Evolutionary conservation across 1,140 invertebrate genomes (phyloP).

Genomic region (Drosophila trapezifrons): DNA sequence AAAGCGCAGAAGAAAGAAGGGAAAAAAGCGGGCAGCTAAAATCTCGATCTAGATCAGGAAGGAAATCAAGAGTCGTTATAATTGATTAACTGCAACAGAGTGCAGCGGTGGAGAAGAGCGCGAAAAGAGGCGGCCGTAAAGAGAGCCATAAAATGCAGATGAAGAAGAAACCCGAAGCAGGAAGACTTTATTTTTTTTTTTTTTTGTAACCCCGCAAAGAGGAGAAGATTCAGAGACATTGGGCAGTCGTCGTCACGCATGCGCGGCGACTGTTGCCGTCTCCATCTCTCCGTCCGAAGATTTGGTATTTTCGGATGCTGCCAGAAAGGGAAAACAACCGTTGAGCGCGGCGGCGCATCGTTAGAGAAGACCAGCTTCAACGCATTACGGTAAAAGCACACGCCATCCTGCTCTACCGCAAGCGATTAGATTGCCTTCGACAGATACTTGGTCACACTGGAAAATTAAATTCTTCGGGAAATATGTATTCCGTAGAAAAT

Average conservation of each 20-base stretch:
- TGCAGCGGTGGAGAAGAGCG: constrained; percentile 16
- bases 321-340: constrained; percentile 84
- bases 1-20: neutral
- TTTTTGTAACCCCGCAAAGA: constrained; percentile 1
- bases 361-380: constrained; percentile 59
- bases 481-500: neutral
- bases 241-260: constrained; percentile 66
- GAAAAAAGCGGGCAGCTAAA: constrained; percentile 40
- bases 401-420: constrained; percentile 27
- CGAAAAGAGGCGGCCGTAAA: constrained; percentile 16
- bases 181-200: constrained; percentile 61
- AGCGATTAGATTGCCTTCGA: constrained; percentile 75
- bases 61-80: constrained; percentile 84
- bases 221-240: constrained; percentile 37
- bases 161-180: constrained; percentile 66
- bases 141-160: constrained; percentile 34
- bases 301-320: constrained; percentile 73
- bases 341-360: constrained; percentile 57
- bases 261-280: constrained; percentile 10
- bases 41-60: constrained; percentile 84
- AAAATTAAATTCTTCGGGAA: neutral
- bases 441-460: constrained; percentile 48
- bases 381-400: constrained; percentile 67
- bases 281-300: constrained; percentile 11
- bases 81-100: constrained; percentile 83